Conservation (phyloP, 2,888 invertebrate species). For the Auanema freiburgensis region DNA sequence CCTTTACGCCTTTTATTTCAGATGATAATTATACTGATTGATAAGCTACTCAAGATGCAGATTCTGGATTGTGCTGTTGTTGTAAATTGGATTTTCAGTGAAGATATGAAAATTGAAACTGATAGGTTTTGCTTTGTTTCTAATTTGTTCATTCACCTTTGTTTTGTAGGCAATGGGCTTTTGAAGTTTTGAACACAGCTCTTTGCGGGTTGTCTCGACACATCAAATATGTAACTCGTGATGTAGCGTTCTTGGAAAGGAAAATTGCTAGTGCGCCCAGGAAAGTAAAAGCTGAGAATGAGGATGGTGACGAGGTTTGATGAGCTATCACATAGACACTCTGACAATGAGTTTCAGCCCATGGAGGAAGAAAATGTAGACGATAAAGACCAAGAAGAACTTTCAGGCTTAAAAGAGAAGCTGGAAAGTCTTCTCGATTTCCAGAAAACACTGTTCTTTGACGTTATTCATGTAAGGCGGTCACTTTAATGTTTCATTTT, state of each 20-base stretch:
- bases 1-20: constrained; percentile 65
- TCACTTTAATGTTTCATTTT: constrained; percentile 6
- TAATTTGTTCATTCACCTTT: neutral
- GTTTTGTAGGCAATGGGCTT: constrained; percentile 79
- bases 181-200: constrained; percentile 93
- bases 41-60: constrained; percentile 95
- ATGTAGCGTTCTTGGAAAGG: constrained; percentile 28
- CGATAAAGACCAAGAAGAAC: constrained; percentile 17
- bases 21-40: constrained; percentile 92
- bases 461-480: constrained; percentile 50
- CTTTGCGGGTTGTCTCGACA: constrained; percentile 86
- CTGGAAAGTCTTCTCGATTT: constrained; percentile 35
- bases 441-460: constrained; percentile 52
- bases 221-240: constrained; percentile 33
- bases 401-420: constrained; percentile 29
- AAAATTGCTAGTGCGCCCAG: constrained; percentile 6
- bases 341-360: neutral
- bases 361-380: constrained; percentile 23
- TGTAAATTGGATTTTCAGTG: constrained; percentile 78
- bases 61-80: constrained; percentile 95
- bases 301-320: constrained; percentile 8
- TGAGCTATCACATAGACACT: neutral
- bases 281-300: constrained; percentile 5
- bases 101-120: constrained; percentile 54
- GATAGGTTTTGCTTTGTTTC: constrained; percentile 33